Evolutionary conservation across 92 coral and sea anemone species (phyloP).

Genomic region (Palythoa grandiflora): DNA sequence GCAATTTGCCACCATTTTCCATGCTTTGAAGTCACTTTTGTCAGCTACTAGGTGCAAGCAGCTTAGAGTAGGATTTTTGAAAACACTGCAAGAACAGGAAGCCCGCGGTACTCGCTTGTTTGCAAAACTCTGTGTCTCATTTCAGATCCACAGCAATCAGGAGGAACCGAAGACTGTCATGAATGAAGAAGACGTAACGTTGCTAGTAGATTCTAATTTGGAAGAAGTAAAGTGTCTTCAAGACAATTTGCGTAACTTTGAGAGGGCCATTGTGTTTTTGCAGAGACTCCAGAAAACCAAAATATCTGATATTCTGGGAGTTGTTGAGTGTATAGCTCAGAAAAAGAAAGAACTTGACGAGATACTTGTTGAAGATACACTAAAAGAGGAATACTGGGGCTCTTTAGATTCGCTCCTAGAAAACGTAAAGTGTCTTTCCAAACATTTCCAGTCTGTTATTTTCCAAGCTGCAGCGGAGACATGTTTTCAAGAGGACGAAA

Average conservation of each 20-base stretch:
- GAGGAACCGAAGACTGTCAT: background rate
- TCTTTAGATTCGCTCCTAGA: conserved; percentile 45
- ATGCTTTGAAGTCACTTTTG: background rate
- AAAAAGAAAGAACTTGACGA: background rate
- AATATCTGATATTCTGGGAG: background rate
- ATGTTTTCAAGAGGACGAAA: background rate
- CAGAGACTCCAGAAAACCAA: background rate
- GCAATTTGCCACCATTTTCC: background rate
- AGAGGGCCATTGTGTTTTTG: conserved; percentile 53
- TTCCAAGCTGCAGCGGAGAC: conserved; percentile 56
- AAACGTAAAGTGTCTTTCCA: conserved; percentile 44
- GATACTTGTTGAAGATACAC: conserved; percentile 49
- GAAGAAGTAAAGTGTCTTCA: conserved; percentile 45
- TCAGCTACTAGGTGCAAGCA: conserved; percentile 3
- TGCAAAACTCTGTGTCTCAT: conserved; percentile 12
- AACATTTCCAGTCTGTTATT: conserved; percentile 45
- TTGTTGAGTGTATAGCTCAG: conserved; percentile 41
- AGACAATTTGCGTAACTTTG: conserved; percentile 10
- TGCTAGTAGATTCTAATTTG: conserved; percentile 22
- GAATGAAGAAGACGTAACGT: conserved; percentile 24
- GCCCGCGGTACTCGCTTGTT: background rate
- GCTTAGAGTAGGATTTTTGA: conserved; percentile 20
- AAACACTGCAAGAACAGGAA: background rate
- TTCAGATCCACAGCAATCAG: background rate
- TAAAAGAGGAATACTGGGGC: conserved; percentile 74